Base-by-base conservation (phyloP, 2,797 vertebrate genomes). In the Columba guinea region DNA sequence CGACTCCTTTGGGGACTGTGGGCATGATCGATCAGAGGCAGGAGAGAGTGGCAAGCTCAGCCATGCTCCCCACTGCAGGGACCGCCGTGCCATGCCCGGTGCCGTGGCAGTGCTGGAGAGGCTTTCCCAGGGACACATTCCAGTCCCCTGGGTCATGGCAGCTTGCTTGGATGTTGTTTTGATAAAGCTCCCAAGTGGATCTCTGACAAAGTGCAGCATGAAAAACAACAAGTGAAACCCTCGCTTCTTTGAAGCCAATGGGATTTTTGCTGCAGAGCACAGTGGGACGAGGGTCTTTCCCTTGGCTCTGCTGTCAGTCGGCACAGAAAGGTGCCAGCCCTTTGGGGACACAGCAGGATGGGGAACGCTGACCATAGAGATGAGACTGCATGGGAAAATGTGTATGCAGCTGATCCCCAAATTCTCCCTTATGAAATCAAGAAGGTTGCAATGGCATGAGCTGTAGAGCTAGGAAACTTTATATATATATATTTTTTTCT, bases 111-210 rank as follows among this genome's bases (percentile, higher is more conserved):
- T 32, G 80, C 65, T 10, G 48, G 34, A 11, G 15, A 94, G 65
- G 62, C 59, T 94, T 93, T 95, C 86, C 88, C 93, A 89, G 88
- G 84, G 78, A 87, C 86, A 37, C 90, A 80, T 90, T 94, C 93
- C 89, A 79, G 76, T 77, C 80, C 28, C 83, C 48, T 84, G 85
- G 92, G 70, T 94, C 77, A 73, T 2, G n/a, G 90, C 80, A 95
- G 77, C 88, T 95, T 1, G 0, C 44, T 90, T 53, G 74, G 83
- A 84, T 0, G 2, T 67, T 93, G 86, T 77, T 96, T 92, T 74
- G 84, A 41, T 70, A 82, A 63, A 83, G 71, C 7, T 93, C 55
- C 77, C 51, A 16, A 55, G 79, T 16, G 17, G 69, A 59, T 86
- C 53, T 73, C 13, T 87, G 82, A 89, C 82, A 87, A 90, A 95